Percentiles rank a stretch among this genome's conserved stretches.
phyloP scores from a whole-genome alignment of 2,888 invertebrate genomes.

The Euzetes globulus region DNA sequence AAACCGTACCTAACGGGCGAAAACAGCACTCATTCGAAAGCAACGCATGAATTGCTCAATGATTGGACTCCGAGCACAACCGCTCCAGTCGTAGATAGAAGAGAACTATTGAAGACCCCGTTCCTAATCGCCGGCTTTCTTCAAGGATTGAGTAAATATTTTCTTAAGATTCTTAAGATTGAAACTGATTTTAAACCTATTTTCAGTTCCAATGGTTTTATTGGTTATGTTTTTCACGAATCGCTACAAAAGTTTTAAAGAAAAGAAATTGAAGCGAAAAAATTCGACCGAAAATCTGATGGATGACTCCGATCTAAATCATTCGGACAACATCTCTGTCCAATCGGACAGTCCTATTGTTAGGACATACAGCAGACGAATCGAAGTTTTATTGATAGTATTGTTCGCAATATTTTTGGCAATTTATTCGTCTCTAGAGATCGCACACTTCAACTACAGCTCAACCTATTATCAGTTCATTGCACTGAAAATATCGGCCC shows the following conservation, averaged over 20 bases:
- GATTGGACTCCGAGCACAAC: background rate
- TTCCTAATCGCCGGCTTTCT: background rate
- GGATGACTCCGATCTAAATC: too few species aligned
- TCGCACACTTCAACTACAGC: slow-evolving; percentile 12
- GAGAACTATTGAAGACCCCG: background rate
- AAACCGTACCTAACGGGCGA: slow-evolving; percentile 19
- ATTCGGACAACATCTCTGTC: background rate
- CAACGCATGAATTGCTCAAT: background rate
- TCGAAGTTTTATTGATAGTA: background rate
- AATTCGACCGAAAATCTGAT: background rate
- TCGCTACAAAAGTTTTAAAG: background rate
- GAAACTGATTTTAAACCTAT: background rate
- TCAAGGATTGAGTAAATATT: background rate
- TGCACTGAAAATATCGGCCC: background rate
- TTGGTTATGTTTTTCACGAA: slow-evolving; percentile 9
- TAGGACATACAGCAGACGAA: background rate
- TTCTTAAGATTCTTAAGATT: background rate
- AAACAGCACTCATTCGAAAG: background rate
- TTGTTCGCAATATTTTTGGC: background rate
- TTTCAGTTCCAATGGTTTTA: slow-evolving; percentile 4
- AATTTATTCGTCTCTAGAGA: slow-evolving; percentile 19
- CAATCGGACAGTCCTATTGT: background rate
- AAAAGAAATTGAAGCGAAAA: background rate
- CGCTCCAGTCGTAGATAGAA: background rate
- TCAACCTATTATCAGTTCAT: slow-evolving; percentile 27